phyloP scores from a whole-genome alignment of 2,797 vertebrate genomes.

The Sebastolobus altivelis region DNA sequence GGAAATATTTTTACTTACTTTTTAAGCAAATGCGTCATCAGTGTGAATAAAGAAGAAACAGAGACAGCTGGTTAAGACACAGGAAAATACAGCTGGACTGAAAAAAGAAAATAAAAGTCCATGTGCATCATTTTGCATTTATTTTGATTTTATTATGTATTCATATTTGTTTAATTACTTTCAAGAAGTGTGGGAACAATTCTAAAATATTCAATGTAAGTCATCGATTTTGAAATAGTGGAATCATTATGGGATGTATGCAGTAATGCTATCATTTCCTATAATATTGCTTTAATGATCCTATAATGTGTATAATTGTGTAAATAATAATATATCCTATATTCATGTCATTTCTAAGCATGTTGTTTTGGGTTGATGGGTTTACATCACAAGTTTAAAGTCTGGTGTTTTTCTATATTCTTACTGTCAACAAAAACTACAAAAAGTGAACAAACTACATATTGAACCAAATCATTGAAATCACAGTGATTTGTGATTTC shows the following conservation, averaged over 20 bases:
- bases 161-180: background rate
- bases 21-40: slow-evolving; percentile 22
- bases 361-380: background rate
- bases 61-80: background rate
- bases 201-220: background rate
- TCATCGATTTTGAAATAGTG: background rate
- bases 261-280: background rate
- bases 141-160: background rate
- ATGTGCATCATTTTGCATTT: background rate
- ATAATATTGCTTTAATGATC: background rate
- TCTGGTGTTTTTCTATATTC: too few species aligned
- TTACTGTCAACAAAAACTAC: too few species aligned
- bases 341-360: background rate
- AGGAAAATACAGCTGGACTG: background rate
- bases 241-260: background rate
- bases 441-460: too few species aligned
- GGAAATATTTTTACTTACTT: slow-evolving; percentile 34
- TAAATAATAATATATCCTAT: too few species aligned
- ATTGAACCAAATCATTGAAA: background rate
- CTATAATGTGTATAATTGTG: background rate
- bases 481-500: background rate
- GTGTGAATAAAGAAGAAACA: slow-evolving; percentile 3
- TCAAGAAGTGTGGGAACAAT: background rate
- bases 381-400: background rate
- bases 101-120: background rate